phyloP scores from a whole-genome alignment of 2,113 vertebrate genomes.

The Apteryx mantelli region DNA sequence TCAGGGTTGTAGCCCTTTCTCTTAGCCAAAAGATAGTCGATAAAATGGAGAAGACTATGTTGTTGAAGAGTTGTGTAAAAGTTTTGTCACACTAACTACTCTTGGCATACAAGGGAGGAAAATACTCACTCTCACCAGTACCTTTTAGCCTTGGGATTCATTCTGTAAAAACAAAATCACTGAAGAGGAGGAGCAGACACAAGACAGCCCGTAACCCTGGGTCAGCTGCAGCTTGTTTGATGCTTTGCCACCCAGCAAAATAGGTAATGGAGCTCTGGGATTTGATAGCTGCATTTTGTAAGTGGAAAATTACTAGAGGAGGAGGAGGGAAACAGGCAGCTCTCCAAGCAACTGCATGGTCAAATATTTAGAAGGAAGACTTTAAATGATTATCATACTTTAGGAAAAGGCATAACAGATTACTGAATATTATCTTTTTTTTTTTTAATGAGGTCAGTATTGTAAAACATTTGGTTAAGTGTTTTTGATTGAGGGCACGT shows the following conservation, averaged over 20 bases:
- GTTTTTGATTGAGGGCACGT: background rate
- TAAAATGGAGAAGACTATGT: background rate
- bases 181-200: background rate
- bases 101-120: rapidly evolving
- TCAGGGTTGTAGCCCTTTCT: background rate
- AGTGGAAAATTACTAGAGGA: background rate
- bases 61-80: background rate
- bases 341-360: background rate
- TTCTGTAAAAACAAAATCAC: background rate
- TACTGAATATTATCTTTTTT: background rate
- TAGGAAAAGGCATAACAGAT: background rate
- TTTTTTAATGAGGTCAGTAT: background rate
- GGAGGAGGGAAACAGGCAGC: background rate
- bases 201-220: background rate
- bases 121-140: background rate
- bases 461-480: background rate
- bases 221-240: background rate
- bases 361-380: background rate
- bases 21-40: background rate
- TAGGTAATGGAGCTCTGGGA: background rate
- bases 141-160: background rate
- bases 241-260: background rate
- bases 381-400: background rate
- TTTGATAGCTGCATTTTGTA: background rate
- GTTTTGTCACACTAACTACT: background rate